These are phyloP conservation scores for Nephotettix cincticeps DNA, from an alignment of 1,140 invertebrate genomes.

Conservation along the genomic window DNA sequence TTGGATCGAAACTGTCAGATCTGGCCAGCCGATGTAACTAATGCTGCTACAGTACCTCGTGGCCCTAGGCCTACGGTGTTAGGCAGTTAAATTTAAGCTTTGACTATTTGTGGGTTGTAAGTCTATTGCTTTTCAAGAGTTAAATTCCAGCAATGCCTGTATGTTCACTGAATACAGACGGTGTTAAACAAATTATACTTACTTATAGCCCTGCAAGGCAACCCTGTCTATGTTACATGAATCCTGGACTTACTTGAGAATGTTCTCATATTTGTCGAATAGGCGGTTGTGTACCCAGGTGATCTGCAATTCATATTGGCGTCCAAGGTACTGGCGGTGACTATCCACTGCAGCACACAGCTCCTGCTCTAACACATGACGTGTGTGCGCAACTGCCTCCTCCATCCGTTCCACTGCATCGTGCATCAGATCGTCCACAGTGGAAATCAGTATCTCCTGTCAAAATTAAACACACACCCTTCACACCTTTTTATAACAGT, in stretches of 20 bases:
- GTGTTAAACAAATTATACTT: too few relatives aligned
- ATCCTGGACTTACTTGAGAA: slow-evolving; percentile 10
- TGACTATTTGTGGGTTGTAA: too few relatives aligned
- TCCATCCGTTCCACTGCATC: background rate
- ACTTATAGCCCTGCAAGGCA: too few relatives aligned
- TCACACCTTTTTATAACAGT: background rate
- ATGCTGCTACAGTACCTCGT: too few relatives aligned
- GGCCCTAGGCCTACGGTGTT: too few relatives aligned
- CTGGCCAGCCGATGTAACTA: too few relatives aligned
- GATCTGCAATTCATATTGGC: background rate
- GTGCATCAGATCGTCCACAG: background rate
- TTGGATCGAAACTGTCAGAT: too few relatives aligned
- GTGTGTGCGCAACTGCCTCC: background rate
- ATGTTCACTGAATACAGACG: too few relatives aligned
- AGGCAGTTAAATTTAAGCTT: too few relatives aligned
- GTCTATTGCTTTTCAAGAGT: too few relatives aligned
- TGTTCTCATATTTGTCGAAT: background rate
- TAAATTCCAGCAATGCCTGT: too few relatives aligned
- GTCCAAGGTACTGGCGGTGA: background rate
- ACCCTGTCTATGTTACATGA: too few relatives aligned
- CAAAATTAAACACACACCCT: background rate
- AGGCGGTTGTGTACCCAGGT: background rate
- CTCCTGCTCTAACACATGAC: background rate
- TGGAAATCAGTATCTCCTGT: background rate
- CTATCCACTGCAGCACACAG: background rate